Percentiles rank a stretch among this genome's conserved stretches.
Conservation (phyloP, 2,797 vertebrate species). For the Semaprochilodus insignis region DNA sequence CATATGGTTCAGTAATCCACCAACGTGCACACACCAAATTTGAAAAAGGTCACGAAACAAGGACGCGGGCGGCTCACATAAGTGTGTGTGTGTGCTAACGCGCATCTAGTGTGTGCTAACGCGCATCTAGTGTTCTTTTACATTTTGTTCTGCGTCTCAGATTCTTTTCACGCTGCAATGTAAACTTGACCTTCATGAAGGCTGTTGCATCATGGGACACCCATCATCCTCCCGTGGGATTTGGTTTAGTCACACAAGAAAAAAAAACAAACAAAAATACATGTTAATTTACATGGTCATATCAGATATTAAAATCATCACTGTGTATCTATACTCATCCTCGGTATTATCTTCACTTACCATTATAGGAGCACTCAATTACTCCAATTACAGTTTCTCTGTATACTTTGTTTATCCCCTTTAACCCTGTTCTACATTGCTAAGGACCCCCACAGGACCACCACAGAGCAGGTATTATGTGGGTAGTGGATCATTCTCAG, state of each 20-base stretch:
- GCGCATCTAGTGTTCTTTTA: slow-evolving; percentile 68
- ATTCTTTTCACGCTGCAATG: slow-evolving; percentile 65
- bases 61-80: slow-evolving; percentile 58
- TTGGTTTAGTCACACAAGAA: neutral
- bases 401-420: too few relatives aligned
- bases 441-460: too few relatives aligned
- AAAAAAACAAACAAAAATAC: neutral
- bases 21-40: slow-evolving; percentile 77
- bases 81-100: slow-evolving; percentile 46
- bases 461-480: too few relatives aligned
- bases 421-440: too few relatives aligned
- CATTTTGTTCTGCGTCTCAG: slow-evolving; percentile 61
- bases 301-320: too few relatives aligned
- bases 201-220: neutral
- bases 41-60: slow-evolving; percentile 78
- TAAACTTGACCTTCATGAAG: slow-evolving; percentile 64
- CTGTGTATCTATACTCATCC: too few relatives aligned
- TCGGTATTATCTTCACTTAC: too few relatives aligned
- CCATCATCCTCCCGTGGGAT: neutral
- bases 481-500: too few relatives aligned
- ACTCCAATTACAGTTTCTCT: too few relatives aligned
- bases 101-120: slow-evolving; percentile 64
- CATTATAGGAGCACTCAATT: too few relatives aligned
- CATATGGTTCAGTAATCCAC: slow-evolving; percentile 82
- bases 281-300: too few relatives aligned